These are phyloP conservation scores for Pterocles burchelli DNA, from an alignment of 2,113 vertebrate species.

Conservation along the genomic window DNA sequence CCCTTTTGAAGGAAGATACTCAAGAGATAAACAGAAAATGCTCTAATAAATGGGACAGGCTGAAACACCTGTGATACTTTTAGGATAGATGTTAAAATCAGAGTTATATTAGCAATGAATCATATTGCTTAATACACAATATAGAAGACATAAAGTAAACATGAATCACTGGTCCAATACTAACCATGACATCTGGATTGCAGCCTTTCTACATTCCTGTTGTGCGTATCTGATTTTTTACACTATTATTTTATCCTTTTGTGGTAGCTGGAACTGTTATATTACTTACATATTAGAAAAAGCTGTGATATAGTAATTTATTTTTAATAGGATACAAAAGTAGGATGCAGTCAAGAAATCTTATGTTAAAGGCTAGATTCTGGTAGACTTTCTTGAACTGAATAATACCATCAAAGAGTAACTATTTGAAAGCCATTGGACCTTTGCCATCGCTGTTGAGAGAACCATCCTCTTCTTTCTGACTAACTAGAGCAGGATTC, in stretches of 20 bases:
- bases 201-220: not conserved
- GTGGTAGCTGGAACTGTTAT: not conserved
- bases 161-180: not conserved
- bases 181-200: not conserved
- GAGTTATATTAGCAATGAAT: slow-evolving; percentile 41
- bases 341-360: not conserved
- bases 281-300: not conserved
- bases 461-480: not conserved
- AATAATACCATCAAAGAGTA: not conserved
- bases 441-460: not conserved
- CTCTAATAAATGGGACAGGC: slow-evolving; percentile 61
- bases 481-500: not conserved
- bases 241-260: not conserved
- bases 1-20: slow-evolving; percentile 61
- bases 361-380: not conserved
- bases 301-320: not conserved
- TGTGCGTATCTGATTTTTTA: not conserved
- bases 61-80: slow-evolving; percentile 58
- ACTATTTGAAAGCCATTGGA: not conserved
- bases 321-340: not conserved
- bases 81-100: slow-evolving; percentile 67
- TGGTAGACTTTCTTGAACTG: not conserved
- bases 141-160: slow-evolving; percentile 2
- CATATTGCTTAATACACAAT: slow-evolving; percentile 37
- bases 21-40: slow-evolving; percentile 62